These are phyloP conservation scores for Antheraea pernyi DNA, from an alignment of 1,140 invertebrate genomes.

Conservation along the genomic window DNA sequence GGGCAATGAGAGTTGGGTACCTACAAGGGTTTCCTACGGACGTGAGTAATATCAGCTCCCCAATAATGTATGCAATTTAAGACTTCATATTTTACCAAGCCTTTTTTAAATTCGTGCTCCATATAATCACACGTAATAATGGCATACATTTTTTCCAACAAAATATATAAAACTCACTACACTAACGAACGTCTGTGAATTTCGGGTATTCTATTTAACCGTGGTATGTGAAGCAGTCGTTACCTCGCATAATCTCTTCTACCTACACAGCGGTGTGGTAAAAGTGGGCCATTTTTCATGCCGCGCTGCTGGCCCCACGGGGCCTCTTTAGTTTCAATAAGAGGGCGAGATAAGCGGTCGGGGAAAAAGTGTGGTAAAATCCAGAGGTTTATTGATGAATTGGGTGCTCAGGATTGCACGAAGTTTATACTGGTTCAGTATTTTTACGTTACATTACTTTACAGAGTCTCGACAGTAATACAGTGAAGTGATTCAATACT, in stretches of 20 bases:
- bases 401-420: neutral
- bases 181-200: no score
- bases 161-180: conserved; percentile 10
- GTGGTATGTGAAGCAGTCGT: conserved; percentile 14
- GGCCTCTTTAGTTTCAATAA: conserved; percentile 37
- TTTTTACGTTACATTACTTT: neutral
- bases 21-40: no score
- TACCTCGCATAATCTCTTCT: conserved; percentile 15
- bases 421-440: neutral
- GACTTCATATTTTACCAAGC: no score
- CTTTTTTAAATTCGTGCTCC: no score
- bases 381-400: conserved; percentile 6
- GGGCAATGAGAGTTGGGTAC: no score
- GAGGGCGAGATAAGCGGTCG: conserved; percentile 24
- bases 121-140: no score
- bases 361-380: conserved; percentile 4
- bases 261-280: conserved; percentile 15
- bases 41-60: no score
- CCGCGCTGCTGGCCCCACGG: conserved; percentile 19
- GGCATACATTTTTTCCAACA: neutral
- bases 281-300: conserved; percentile 29
- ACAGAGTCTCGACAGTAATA: neutral
- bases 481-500: neutral
- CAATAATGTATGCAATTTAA: no score
- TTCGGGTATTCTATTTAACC: neutral